A percentile compares a stretch with the other conserved stretches of the same genome.
phyloP scores from a whole-genome alignment of 1,140 invertebrate genomes.

The Heliothis virescens region DNA sequence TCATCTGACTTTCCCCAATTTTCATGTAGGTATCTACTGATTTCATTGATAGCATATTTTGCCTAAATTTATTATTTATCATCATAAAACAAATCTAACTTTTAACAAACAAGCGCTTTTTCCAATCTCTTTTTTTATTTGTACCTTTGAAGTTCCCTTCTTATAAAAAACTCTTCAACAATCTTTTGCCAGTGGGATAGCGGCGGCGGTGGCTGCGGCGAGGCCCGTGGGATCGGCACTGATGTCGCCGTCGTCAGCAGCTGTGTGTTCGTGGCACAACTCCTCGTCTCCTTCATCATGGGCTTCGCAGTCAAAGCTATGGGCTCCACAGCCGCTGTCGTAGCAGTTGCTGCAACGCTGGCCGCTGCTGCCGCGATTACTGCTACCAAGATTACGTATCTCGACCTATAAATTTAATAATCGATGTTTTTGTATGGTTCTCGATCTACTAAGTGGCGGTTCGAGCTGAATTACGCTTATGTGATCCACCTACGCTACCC shows the following conservation, averaged over 20 bases:
- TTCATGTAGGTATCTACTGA: too few relatives aligned
- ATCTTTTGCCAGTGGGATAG: conserved; percentile 88
- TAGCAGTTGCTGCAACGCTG: conserved; percentile 92
- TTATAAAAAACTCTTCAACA: neutral
- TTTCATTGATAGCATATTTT: too few relatives aligned
- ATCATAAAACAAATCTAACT: too few relatives aligned
- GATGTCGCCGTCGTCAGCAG: conserved; percentile 97
- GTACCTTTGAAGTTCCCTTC: too few relatives aligned
- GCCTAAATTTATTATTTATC: too few relatives aligned
- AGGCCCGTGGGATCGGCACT: conserved; percentile 94
- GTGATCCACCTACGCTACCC: too few relatives aligned
- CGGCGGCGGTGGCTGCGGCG: conserved; percentile 84
- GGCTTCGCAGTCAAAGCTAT: conserved; percentile 93
- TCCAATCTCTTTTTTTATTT: too few relatives aligned
- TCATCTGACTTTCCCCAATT: too few relatives aligned
- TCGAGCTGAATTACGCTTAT: neutral
- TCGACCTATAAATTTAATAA: conserved; percentile 89
- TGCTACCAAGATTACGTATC: conserved; percentile 95
- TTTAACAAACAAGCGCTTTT: too few relatives aligned
- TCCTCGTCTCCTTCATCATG: conserved; percentile 94
- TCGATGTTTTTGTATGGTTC: neutral
- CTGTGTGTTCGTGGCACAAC: conserved; percentile 98
- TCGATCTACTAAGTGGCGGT: neutral
- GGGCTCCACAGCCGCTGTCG: conserved; percentile 95
- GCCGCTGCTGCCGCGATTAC: conserved; percentile 94